Evolutionary conservation across 2,888 invertebrate genomes (phyloP).

Genomic region (Tenthredo livida): DNA sequence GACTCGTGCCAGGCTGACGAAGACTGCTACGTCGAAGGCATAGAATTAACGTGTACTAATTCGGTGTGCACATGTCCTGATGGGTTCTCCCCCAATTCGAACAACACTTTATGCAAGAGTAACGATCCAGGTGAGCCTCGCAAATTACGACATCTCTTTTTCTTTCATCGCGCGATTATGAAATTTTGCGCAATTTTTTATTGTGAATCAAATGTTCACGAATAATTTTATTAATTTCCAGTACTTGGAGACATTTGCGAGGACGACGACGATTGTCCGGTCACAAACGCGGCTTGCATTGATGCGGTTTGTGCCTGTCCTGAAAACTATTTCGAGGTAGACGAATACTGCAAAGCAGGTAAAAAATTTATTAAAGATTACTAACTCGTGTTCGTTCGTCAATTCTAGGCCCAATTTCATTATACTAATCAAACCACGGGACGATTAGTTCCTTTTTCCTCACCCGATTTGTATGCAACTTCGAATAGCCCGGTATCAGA

Average conservation of each 20-base stretch:
- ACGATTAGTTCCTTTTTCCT: neutral
- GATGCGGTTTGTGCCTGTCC: conserved; percentile 59
- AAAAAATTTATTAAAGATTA: conserved; percentile 14
- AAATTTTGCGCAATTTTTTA: neutral
- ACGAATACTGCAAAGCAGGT: conserved; percentile 63
- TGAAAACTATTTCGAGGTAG: conserved; percentile 56
- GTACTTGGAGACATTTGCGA: conserved; percentile 63
- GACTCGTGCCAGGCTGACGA: conserved; percentile 63
- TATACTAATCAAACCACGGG: neutral
- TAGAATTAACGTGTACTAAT: conserved; percentile 59
- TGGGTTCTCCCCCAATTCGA: conserved; percentile 58
- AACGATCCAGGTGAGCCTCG: conserved; percentile 53
- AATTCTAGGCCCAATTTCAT: neutral
- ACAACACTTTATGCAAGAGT: conserved; percentile 60
- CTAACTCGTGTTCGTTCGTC: neutral
- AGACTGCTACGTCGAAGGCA: conserved; percentile 65
- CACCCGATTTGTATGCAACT: neutral
- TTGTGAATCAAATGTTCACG: too few species aligned
- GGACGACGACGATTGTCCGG: conserved; percentile 58
- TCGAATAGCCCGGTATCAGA: too few species aligned
- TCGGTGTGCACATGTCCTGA: conserved; percentile 63
- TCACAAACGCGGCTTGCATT: conserved; percentile 57
- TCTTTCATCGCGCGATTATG: neutral
- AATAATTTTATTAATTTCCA: conserved; percentile 53
- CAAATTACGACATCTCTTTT: neutral